A percentile compares a stretch with the other conserved stretches of the same genome.
Conservation (phyloP, 2,113 vertebrate genomes). For the Microcebus lehilahytsara region DNA sequence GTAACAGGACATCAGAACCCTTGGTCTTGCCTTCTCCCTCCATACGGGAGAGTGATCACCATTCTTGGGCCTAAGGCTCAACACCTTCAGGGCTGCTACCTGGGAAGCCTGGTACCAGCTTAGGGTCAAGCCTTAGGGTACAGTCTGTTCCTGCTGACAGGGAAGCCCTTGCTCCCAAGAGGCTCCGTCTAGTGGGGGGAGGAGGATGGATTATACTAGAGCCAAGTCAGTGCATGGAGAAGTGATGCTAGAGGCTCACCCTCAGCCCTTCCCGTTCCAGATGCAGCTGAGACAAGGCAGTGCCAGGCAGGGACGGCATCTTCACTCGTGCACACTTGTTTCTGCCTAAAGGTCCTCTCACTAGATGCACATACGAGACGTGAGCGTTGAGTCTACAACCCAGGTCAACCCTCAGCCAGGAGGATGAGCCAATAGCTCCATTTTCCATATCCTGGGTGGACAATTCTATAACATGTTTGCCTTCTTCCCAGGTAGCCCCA, state of each 20-base stretch:
- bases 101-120: fast-evolving
- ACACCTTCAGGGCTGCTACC: neutral
- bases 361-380: fast-evolving
- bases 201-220: neutral
- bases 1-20: too few species aligned
- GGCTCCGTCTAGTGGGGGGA: neutral
- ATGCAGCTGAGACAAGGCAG: neutral
- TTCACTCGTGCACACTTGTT: neutral
- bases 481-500: neutral
- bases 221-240: neutral
- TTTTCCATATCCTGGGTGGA: too few species aligned
- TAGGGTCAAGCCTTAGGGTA: neutral
- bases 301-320: neutral
- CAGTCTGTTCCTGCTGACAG: neutral
- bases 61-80: neutral
- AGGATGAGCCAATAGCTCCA: neutral
- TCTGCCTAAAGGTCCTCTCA: neutral
- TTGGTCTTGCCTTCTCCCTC: neutral
- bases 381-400: neutral
- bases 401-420: neutral
- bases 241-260: fast-evolving
- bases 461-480: neutral
- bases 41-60: fast-evolving
- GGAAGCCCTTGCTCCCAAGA: neutral
- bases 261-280: neutral